phyloP scores from a whole-genome alignment of 2,113 vertebrate genomes.

The Microtus oregoni region DNA sequence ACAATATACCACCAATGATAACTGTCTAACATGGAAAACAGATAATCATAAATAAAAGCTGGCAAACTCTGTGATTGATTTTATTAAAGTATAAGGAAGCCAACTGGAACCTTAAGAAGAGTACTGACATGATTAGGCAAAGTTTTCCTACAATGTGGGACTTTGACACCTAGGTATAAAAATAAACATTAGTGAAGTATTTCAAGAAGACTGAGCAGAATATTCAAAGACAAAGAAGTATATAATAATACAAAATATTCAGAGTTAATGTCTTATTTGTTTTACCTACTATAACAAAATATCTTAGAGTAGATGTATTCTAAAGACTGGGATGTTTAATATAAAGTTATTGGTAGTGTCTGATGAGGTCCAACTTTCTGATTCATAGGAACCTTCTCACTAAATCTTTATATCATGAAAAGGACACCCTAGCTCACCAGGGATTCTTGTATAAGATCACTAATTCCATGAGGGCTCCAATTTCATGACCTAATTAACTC shows the following conservation, averaged over 20 bases:
- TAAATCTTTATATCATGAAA: background rate
- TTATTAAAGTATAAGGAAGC: background rate
- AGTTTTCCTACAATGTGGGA: background rate
- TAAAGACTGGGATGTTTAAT: background rate
- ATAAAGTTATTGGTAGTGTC: background rate
- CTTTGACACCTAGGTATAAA: background rate
- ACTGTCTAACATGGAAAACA: slow-evolving; percentile 29
- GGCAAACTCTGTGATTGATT: background rate
- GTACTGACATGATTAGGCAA: background rate
- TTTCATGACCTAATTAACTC: background rate
- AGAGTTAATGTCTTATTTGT: background rate
- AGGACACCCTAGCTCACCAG: background rate
- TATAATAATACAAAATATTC: background rate
- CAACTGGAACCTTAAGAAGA: background rate
- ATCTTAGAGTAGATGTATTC: background rate
- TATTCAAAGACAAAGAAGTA: background rate
- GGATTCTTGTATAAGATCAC: background rate
- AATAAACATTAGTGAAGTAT: background rate
- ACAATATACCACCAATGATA: background rate
- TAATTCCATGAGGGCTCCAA: background rate
- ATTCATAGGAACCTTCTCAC: background rate
- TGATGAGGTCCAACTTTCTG: background rate
- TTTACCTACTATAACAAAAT: background rate
- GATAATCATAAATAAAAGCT: slow-evolving; percentile 32
- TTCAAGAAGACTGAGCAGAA: slow-evolving; percentile 21